phyloP scores from a whole-genome alignment of 2,888 invertebrate species.

The Hypsopygia costalis region DNA sequence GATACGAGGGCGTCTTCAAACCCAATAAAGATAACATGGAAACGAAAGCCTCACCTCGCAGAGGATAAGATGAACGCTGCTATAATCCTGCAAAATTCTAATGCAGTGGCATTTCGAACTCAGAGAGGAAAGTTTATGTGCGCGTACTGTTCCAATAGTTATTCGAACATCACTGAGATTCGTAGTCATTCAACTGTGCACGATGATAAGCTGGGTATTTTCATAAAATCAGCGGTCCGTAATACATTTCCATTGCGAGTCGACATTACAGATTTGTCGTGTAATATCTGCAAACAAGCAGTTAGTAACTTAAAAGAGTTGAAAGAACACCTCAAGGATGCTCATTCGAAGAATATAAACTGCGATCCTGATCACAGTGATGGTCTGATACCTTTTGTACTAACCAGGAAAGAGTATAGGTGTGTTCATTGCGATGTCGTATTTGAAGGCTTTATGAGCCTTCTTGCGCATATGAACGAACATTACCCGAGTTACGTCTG shows the following conservation, averaged over 20 bases:
- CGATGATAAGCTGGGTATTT: constrained; percentile 37
- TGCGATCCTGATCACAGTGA: constrained; percentile 30
- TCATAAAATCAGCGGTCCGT: constrained; percentile 35
- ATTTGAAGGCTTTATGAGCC: constrained; percentile 42
- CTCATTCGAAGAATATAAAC: constrained; percentile 33
- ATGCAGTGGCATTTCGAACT: constrained; percentile 54
- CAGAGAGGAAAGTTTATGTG: constrained; percentile 56
- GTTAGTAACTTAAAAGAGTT: constrained; percentile 30
- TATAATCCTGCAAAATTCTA: constrained; percentile 48
- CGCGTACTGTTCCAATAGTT: constrained; percentile 44
- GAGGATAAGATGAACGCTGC: constrained; percentile 53
- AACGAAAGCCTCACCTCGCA: constrained; percentile 33
- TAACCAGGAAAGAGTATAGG: constrained; percentile 40
- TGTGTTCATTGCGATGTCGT: constrained; percentile 41
- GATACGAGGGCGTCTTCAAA: constrained; percentile 3
- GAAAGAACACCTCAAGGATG: constrained; percentile 39
- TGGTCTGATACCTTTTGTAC: constrained; percentile 50
- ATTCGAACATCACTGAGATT: constrained; percentile 33
- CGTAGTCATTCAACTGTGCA: constrained; percentile 40
- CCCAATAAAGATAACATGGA: constrained; percentile 39
- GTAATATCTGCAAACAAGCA: constrained; percentile 35
- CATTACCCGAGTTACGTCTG: constrained; percentile 67
- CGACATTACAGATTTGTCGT: constrained; percentile 47
- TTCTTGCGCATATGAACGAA: constrained; percentile 61
- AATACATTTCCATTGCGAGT: constrained; percentile 50